These are phyloP conservation scores for Hesperophylax magnus DNA, from an alignment of 1,140 invertebrate genomes.

Conservation along the genomic window DNA sequence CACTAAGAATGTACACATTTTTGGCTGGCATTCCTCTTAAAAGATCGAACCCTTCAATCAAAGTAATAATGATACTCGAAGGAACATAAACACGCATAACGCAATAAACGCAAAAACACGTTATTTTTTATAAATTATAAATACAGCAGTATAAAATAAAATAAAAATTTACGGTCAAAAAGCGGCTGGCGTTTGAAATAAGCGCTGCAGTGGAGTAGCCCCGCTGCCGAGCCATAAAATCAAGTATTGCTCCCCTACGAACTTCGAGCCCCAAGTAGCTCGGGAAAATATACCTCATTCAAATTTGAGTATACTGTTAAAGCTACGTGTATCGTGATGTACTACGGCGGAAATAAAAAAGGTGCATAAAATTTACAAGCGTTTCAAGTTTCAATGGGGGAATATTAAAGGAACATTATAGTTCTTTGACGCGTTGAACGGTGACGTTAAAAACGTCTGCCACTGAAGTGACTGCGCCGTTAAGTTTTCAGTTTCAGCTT, in stretches of 20 bases:
- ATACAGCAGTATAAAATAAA: no score
- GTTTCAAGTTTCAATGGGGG: conserved; percentile 41
- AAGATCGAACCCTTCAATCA: no score
- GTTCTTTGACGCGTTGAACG: conserved; percentile 32
- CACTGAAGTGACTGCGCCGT: background rate
- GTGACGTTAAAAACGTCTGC: conserved; percentile 24
- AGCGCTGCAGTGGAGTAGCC: background rate
- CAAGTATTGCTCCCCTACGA: conserved; percentile 1
- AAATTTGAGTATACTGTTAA: conserved; percentile 37
- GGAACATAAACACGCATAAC: no score
- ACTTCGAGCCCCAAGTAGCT: conserved; percentile 8
- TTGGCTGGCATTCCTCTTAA: no score
- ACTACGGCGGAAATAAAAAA: conserved; percentile 20
- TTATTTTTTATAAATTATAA: no score
- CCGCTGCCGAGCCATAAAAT: conserved; percentile 9
- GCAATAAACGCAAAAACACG: no score
- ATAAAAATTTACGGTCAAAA: no score
- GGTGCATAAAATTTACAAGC: conserved; percentile 41
- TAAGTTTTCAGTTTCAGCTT: background rate
- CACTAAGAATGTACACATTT: no score
- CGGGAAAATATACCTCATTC: conserved; percentile 9
- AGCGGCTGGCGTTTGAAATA: no score
- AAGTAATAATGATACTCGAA: no score
- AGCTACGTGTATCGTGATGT: conserved; percentile 31
- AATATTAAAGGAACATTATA: conserved; percentile 39